phyloP scores from a whole-genome alignment of 2,797 vertebrate genomes.

The Hemibagrus guttatus region DNA sequence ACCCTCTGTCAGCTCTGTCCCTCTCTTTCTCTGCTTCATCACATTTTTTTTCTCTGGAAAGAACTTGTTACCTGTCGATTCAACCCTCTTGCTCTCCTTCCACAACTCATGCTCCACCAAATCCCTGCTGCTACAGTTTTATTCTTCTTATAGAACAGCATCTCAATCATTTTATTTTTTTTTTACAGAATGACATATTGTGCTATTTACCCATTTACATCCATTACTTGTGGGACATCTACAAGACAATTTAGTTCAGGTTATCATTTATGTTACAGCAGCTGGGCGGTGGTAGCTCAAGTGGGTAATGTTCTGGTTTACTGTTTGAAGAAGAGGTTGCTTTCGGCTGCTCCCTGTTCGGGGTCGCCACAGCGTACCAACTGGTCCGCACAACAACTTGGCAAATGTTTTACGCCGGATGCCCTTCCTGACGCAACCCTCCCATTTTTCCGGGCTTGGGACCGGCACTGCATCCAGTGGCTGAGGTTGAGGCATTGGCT shows the following conservation, averaged over 20 bases:
- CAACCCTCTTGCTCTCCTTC: not conserved
- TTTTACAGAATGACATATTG: not conserved
- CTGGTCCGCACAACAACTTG: no score
- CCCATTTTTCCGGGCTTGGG: no score
- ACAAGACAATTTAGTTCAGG: not conserved
- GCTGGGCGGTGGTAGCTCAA: not conserved
- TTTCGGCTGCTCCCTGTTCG: no score
- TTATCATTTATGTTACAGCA: not conserved
- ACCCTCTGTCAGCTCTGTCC: not conserved
- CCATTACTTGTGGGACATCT: not conserved
- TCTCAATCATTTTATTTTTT: not conserved
- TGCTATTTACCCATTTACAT: not conserved
- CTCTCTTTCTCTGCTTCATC: not conserved
- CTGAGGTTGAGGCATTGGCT: no score
- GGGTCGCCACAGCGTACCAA: no score
- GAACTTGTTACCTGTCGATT: not conserved
- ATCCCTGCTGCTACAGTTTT: not conserved
- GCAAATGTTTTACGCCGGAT: no score
- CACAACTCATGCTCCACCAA: not conserved
- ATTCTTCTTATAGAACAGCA: not conserved
- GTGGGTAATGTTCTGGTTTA: no score
- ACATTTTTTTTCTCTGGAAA: not conserved
- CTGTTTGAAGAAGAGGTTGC: no score
- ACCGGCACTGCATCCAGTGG: no score
- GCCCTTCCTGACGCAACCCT: no score